phyloP scores from a whole-genome alignment of 1,140 invertebrate species.

The Pararge aegeria region DNA sequence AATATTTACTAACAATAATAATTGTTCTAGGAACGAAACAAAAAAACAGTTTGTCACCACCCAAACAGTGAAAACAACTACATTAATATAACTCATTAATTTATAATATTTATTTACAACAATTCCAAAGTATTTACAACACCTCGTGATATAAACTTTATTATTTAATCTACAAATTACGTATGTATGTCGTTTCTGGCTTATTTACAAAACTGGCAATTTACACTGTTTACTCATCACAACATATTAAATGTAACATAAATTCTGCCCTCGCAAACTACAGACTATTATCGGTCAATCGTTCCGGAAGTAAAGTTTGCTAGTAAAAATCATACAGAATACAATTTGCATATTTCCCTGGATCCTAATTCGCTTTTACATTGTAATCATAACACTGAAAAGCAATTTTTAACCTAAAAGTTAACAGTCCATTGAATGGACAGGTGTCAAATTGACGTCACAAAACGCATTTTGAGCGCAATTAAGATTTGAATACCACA shows the following conservation, averaged over 20 bases:
- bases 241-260: not conserved
- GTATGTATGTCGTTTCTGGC: slow-evolving; percentile 33
- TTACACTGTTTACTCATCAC: slow-evolving; percentile 30
- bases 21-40: slow-evolving; percentile 66
- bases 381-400: too few relatives aligned
- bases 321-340: too few relatives aligned
- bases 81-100: slow-evolving; percentile 31
- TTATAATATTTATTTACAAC: slow-evolving; percentile 53
- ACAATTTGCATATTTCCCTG: too few relatives aligned
- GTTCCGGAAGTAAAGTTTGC: too few relatives aligned
- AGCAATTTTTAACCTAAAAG: too few relatives aligned
- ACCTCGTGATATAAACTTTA: slow-evolving; percentile 51
- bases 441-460: too few relatives aligned
- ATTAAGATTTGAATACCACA: too few relatives aligned
- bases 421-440: too few relatives aligned
- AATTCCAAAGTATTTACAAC: slow-evolving; percentile 63
- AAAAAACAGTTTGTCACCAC: slow-evolving; percentile 49
- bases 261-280: not conserved
- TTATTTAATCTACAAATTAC: slow-evolving; percentile 41
- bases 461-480: too few relatives aligned
- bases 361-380: too few relatives aligned
- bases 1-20: slow-evolving; percentile 24
- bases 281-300: too few relatives aligned
- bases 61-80: slow-evolving; percentile 49
- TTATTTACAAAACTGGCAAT: slow-evolving; percentile 51